A percentile compares a stretch with the other conserved stretches of the same genome.
These are phyloP conservation scores for Sebastes flavidus DNA, from an alignment of 2,797 vertebrate genomes.

Conservation along the genomic window DNA sequence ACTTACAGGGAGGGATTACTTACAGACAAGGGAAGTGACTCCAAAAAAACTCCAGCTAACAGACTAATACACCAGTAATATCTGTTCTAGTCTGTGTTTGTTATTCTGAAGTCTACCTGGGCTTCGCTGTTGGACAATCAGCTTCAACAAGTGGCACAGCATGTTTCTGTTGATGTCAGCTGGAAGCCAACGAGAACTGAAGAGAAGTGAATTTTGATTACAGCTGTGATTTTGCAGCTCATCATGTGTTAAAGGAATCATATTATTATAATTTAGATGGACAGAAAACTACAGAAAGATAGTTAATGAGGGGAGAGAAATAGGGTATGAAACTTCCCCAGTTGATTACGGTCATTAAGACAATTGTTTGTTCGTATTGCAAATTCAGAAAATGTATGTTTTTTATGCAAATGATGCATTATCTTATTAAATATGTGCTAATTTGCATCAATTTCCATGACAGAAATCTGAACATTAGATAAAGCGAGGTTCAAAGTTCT, in stretches of 20 bases:
- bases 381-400: not conserved
- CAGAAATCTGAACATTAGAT: too few relatives aligned
- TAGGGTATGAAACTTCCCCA: not conserved
- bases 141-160: conserved; percentile 1
- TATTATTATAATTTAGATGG: not conserved
- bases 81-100: not conserved
- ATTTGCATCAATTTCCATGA: not conserved
- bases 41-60: not conserved
- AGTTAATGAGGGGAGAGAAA: not conserved
- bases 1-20: not conserved
- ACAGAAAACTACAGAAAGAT: not conserved
- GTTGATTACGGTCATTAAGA: not conserved
- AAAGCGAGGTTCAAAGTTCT: too few relatives aligned
- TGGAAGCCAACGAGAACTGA: not conserved
- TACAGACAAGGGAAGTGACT: not conserved
- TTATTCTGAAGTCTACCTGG: not conserved
- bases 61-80: not conserved
- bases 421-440: not conserved
- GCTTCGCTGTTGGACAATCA: not conserved
- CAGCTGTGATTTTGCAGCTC: not conserved
- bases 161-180: not conserved
- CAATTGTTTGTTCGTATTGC: not conserved
- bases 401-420: too few relatives aligned
- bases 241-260: not conserved
- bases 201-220: not conserved